Conservation (phyloP, 2,797 vertebrate genomes). For the Pagetopsis macropterus region DNA sequence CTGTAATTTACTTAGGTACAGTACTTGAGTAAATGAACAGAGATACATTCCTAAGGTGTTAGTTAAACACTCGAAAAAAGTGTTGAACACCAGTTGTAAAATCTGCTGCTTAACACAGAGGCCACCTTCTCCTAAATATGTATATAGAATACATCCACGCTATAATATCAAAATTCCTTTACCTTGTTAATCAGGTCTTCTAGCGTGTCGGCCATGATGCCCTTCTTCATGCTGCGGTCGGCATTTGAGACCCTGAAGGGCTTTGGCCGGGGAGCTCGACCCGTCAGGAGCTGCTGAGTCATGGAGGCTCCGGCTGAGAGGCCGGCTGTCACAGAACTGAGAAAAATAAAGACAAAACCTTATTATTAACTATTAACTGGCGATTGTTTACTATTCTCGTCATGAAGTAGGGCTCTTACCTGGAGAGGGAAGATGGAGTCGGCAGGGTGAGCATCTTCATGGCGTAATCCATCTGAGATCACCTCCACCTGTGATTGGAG, state of each 20-base stretch:
- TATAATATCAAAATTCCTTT: neutral
- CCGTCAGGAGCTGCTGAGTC: slow-evolving; percentile 87
- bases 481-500: slow-evolving; percentile 30
- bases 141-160: no score
- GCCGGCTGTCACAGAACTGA: slow-evolving; percentile 77
- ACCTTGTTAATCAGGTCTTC: slow-evolving; percentile 89
- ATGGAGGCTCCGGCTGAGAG: slow-evolving; percentile 85
- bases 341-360: neutral
- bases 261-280: slow-evolving; percentile 65
- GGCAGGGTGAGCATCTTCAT: slow-evolving; percentile 90
- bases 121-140: no score
- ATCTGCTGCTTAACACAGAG: no score
- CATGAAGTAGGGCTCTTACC: slow-evolving; percentile 79
- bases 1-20: no score
- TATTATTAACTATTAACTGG: no score
- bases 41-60: no score
- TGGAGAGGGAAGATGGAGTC: slow-evolving; percentile 86
- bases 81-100: no score
- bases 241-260: slow-evolving; percentile 87
- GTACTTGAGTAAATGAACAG: no score
- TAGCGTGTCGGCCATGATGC: slow-evolving; percentile 85
- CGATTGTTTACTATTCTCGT: neutral
- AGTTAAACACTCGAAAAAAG: no score
- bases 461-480: slow-evolving; percentile 89
- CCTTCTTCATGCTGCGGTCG: slow-evolving; percentile 90